Conservation (phyloP, 2,888 invertebrate species). For the Drosophila stalkeri region DNA sequence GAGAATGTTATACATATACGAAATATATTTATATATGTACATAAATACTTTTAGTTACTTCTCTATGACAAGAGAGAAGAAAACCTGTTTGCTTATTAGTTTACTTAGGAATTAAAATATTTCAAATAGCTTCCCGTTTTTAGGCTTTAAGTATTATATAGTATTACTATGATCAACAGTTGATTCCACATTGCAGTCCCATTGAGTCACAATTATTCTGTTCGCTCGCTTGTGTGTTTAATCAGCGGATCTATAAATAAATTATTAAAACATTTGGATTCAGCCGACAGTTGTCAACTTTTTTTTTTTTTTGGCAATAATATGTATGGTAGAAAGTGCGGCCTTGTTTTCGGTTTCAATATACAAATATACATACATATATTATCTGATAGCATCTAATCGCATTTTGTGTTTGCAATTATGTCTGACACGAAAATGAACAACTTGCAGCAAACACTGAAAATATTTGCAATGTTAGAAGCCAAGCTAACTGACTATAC, state of each 20-base stretch:
- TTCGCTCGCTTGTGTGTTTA: conserved; percentile 50
- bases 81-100: conserved; percentile 23
- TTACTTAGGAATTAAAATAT: conserved; percentile 9
- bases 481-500: neutral
- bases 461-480: neutral
- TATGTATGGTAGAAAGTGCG: conserved; percentile 21
- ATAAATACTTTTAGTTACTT: neutral
- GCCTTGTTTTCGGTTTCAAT: neutral
- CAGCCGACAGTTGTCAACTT: neutral
- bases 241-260: conserved; percentile 71
- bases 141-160: conserved; percentile 8
- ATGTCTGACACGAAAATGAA: conserved; percentile 11
- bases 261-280: conserved; percentile 53
- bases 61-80: neutral
- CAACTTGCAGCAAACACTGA: conserved; percentile 13
- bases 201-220: conserved; percentile 33
- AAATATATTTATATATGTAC: neutral
- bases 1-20: conserved; percentile 18
- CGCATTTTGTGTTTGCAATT: conserved; percentile 33
- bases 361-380: neutral
- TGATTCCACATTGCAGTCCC: conserved; percentile 41
- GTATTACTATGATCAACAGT: conserved; percentile 14
- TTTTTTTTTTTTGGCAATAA: conserved; percentile 46
- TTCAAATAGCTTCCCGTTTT: conserved; percentile 17
- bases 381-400: conserved; percentile 39